Base-by-base conservation (phyloP, 2,113 vertebrate species). In the Emydocephalus ijimae region DNA sequence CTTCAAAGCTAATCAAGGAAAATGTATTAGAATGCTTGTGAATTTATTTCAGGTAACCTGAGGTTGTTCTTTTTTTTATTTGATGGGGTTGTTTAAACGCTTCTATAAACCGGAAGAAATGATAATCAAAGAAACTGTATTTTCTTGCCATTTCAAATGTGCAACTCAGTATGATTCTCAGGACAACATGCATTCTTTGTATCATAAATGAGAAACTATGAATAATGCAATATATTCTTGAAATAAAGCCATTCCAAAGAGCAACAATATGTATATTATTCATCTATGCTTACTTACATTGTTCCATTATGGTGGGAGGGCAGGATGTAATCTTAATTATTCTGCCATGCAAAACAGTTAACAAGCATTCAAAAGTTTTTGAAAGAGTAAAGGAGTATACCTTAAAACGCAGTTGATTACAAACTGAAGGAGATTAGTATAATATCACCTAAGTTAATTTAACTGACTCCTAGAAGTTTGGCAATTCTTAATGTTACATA, bases 171-270 rank as follows among this genome's bases (percentile, higher is more conserved):
- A 87, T 0, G 0, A 90, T 94, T 96, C 94, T 97, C 95, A 97
- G 96, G 95, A 97, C 93, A 96, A 96, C 93, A 92, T 57, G 91
- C 39, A 89, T 94, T 57, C 29, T 90, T 92, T 91, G 92, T 10
- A 86, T 89, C 64, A 61, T 61, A 64, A 85, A 64, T 23, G 15
- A 21, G 1, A 54, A 29, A 43, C 93, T 29, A 96, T 94, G 20
- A 95, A 1, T 92, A 95, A 93, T 97, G 85, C 96, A 93, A 96
- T 95, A 96, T 96, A 34, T 94, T 94, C 24, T 94, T 92, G 87
- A 96, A 98, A 97, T 97, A 97, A 98, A 93, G 54, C 81, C 88
- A 86, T 48, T 24, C 39, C 81, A 93, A 89, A 92, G 45, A 90
- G n/a, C 81, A 69, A 15, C 20, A 59, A 23, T 45, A 45, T 90